Evolutionary conservation across 2,888 invertebrate species (phyloP).

Genomic region (Tyria jacobaeae): DNA sequence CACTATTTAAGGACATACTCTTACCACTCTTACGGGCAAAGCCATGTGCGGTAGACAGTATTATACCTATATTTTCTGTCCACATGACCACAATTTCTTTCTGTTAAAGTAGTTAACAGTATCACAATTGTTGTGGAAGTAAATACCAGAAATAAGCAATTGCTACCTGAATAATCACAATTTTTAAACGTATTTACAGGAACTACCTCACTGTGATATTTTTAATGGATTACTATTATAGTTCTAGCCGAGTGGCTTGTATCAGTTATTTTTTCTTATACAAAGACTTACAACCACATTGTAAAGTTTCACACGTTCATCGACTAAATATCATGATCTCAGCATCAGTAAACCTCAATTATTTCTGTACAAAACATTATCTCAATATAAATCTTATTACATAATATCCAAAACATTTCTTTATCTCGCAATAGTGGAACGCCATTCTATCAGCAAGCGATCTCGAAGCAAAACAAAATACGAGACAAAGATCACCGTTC

Average conservation of each 20-base stretch:
- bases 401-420: slow-evolving; percentile 46
- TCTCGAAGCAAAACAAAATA: slow-evolving; percentile 73
- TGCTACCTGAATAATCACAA: no score
- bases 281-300: slow-evolving; percentile 3
- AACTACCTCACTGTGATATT: neutral
- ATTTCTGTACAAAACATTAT: slow-evolving; percentile 25
- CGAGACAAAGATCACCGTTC: slow-evolving; percentile 78
- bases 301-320: slow-evolving; percentile 13
- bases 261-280: slow-evolving; percentile 1
- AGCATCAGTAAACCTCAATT: slow-evolving; percentile 23
- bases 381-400: slow-evolving; percentile 36
- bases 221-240: neutral
- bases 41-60: no score
- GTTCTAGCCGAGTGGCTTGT: neutral
- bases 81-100: no score
- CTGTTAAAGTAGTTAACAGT: no score
- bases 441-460: slow-evolving; percentile 66
- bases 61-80: no score
- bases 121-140: no score
- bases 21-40: no score
- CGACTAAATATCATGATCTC: slow-evolving; percentile 21
- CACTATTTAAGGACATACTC: no score
- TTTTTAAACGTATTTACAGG: no score
- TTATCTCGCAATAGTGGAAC: slow-evolving; percentile 49
- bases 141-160: no score